These are phyloP conservation scores for Sander vitreus DNA, from an alignment of 2,113 vertebrate species.

Conservation along the genomic window DNA sequence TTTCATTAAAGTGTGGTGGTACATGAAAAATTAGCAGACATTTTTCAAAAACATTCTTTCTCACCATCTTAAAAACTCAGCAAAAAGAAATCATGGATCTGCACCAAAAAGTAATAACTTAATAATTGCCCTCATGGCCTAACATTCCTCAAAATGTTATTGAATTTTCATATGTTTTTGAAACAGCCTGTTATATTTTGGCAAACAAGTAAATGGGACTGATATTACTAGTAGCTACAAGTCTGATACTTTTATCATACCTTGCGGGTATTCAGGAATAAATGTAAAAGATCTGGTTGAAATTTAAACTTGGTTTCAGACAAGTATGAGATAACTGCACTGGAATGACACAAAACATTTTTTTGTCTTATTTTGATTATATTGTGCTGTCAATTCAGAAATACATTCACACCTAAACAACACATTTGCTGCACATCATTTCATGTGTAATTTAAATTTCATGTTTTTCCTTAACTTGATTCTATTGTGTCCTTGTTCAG, in stretches of 20 bases:
- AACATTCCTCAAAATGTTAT: not conserved
- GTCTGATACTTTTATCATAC: not conserved
- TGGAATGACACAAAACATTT: not conserved
- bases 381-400: constrained; percentile 2
- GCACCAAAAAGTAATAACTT: not conserved
- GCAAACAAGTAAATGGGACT: not conserved
- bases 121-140: not conserved
- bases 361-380: not conserved
- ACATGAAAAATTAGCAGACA: not conserved
- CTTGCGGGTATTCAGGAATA: not conserved
- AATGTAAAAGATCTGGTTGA: not conserved
- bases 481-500: constrained; percentile 49
- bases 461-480: constrained; percentile 47
- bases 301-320: not conserved
- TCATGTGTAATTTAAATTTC: not conserved
- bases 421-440: constrained; percentile 42
- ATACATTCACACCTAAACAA: not conserved
- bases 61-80: not conserved
- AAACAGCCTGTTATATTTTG: not conserved
- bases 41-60: not conserved
- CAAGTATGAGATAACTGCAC: not conserved
- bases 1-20: not conserved
- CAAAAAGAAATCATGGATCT: not conserved
- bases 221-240: not conserved
- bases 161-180: not conserved